phyloP scores from a whole-genome alignment of 1,140 invertebrate genomes.

The Cotesia vestalis region DNA sequence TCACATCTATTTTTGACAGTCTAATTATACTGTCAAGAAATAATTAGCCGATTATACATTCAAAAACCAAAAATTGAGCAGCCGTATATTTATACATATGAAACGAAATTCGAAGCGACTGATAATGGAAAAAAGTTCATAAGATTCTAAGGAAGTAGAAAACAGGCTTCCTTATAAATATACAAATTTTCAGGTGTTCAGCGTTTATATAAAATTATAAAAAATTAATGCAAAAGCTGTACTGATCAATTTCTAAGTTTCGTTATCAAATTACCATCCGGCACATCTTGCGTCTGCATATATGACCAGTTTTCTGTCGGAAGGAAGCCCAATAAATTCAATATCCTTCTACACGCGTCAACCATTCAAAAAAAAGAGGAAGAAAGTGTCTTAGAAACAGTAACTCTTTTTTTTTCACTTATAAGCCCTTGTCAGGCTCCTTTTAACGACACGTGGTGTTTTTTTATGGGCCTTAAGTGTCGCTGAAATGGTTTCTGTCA shows the following conservation, averaged over 20 bases:
- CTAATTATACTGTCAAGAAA: too few species aligned
- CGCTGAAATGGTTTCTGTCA: too few species aligned
- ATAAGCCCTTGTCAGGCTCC: not conserved
- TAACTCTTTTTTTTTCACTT: slow-evolving; percentile 15
- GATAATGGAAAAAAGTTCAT: not conserved
- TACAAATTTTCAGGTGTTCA: not conserved
- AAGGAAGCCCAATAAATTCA: slow-evolving; percentile 28
- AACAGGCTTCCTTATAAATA: not conserved
- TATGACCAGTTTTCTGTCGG: slow-evolving; percentile 2
- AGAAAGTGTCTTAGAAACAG: too few species aligned
- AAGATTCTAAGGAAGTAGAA: not conserved
- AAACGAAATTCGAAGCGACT: not conserved
- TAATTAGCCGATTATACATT: too few species aligned
- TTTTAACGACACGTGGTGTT: too few species aligned
- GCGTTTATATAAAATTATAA: not conserved
- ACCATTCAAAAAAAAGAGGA: not conserved
- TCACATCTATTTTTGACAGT: too few species aligned
- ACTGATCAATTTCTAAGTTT: slow-evolving; percentile 24
- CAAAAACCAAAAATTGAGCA: too few species aligned
- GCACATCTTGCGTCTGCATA: slow-evolving; percentile 22
- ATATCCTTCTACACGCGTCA: slow-evolving; percentile 22
- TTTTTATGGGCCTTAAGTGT: too few species aligned
- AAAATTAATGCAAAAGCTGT: not conserved
- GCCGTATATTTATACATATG: too few species aligned
- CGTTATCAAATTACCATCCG: slow-evolving; percentile 25